Base-by-base conservation (phyloP, 2,888 invertebrate genomes). In the Ormyrus pomaceus region DNA sequence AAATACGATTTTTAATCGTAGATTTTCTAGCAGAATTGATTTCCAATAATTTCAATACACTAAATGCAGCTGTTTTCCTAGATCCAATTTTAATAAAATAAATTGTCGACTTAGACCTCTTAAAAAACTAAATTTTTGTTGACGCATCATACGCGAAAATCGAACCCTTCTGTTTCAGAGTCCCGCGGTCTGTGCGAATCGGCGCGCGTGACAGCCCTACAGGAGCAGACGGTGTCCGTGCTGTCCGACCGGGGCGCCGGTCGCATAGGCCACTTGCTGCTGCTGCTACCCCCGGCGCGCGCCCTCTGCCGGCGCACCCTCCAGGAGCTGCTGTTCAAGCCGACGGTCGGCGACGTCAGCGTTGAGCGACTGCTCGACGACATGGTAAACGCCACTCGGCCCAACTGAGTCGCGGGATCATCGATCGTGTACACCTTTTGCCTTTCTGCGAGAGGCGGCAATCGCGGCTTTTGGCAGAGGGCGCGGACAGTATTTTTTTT, bases 211-310 rank as follows among this genome's bases (percentile, higher is more conserved):
- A 94, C 93, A 84, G 92, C 94, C 65, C 91, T 96, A 0, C 97
- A 97, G 91, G 96, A 97, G 84, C 96, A 96, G 89, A 95, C 95
- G 0, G 94, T 96, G 80, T 92, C 95, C 5, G 94, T 95, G 90
- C 91, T 97, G 46, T 94, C 95, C 85, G 95, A 95, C 84, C 94
- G 96, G 88, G 94, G 95, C 86, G 90, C 93, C 0, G 91, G 93
- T 0, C 92, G 96, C 34, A 94, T 96, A 84, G 96, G 95, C 0
- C 94, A 95, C 84, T 91, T 97, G 3, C 92, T 97, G 84, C 91
- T 96, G 3, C 92, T 96, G 2, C 90, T 97, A 74, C 95, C 96
- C 1, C 93, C 94, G 45, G 93, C 94, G 50, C 94, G 91, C 78
- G 91, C 89, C 10, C 91, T 94, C 61, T 92, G 92, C 80, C 91